Conservation (phyloP, 2,113 vertebrate species). For the Strix aluco region DNA sequence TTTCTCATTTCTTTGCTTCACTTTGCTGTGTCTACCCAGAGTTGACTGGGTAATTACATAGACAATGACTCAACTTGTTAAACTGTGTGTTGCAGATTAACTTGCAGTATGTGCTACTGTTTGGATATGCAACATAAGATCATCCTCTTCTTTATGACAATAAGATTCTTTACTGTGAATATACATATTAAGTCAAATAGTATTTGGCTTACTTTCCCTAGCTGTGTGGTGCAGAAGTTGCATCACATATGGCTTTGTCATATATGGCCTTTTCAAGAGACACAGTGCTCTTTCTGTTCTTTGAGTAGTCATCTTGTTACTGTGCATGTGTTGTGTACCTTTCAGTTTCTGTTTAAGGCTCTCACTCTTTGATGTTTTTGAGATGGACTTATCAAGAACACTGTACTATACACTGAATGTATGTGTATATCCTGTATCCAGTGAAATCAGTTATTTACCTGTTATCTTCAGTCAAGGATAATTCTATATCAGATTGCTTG, state of each 20-base stretch:
- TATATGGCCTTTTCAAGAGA: not conserved
- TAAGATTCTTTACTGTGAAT: not conserved
- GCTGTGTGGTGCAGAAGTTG: not conserved
- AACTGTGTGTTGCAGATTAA: not conserved
- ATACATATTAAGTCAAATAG: not conserved
- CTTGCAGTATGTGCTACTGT: not conserved
- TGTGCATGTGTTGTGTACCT: not conserved
- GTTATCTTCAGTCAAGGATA: not conserved
- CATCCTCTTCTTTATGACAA: not conserved
- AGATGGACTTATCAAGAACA: not conserved
- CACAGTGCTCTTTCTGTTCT: not conserved
- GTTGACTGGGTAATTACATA: not conserved
- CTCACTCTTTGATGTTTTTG: not conserved
- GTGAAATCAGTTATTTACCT: not conserved
- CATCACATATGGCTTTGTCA: accelerated
- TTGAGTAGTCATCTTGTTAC: not conserved
- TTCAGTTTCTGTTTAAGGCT: not conserved
- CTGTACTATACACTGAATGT: not conserved
- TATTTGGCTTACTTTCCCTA: not conserved
- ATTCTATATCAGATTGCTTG: not conserved
- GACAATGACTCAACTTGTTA: not conserved
- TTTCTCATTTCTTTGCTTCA: not conserved
- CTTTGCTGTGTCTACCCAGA: not conserved
- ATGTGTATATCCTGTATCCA: not conserved
- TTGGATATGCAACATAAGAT: not conserved